Evolutionary conservation across 2,888 invertebrate genomes (phyloP).

Genomic region (Campoplex nolae): DNA sequence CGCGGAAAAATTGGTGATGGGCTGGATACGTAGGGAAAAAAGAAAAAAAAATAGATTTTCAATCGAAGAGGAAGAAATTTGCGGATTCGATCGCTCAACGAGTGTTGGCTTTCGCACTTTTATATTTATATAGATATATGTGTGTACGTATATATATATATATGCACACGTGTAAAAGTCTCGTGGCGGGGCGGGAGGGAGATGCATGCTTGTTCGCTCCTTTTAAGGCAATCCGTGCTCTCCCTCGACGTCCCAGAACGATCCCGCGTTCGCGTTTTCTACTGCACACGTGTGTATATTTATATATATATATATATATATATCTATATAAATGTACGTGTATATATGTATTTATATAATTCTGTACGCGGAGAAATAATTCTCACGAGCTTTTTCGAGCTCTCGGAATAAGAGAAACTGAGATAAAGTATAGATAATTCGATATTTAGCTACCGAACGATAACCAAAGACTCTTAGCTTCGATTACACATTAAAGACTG

Average conservation of each 20-base stretch:
- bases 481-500: not conserved
- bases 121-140: not conserved
- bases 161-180: slow-evolving; percentile 73
- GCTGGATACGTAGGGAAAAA: not conserved
- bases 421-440: slow-evolving; percentile 1
- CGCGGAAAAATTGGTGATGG: not conserved
- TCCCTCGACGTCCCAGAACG: slow-evolving; percentile 70
- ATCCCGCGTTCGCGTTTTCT: slow-evolving; percentile 61
- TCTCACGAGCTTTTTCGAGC: slow-evolving; percentile 71
- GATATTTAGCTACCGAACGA: slow-evolving; percentile 19
- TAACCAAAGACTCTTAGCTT: slow-evolving; percentile 5
- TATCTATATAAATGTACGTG: slow-evolving; percentile 7
- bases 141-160: slow-evolving; percentile 47
- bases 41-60: not conserved
- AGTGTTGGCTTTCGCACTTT: slow-evolving; percentile 64
- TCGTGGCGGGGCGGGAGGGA: slow-evolving; percentile 78
- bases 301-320: slow-evolving; percentile 33
- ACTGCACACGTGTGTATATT: slow-evolving; percentile 25
- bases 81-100: slow-evolving; percentile 48
- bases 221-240: slow-evolving; percentile 82
- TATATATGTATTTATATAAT: slow-evolving; percentile 19
- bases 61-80: slow-evolving; percentile 11
- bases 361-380: slow-evolving; percentile 69
- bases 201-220: slow-evolving; percentile 83
- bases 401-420: slow-evolving; percentile 13